These are phyloP conservation scores for Syrrhaptes paradoxus DNA, from an alignment of 2,113 vertebrate genomes.

Conservation along the genomic window DNA sequence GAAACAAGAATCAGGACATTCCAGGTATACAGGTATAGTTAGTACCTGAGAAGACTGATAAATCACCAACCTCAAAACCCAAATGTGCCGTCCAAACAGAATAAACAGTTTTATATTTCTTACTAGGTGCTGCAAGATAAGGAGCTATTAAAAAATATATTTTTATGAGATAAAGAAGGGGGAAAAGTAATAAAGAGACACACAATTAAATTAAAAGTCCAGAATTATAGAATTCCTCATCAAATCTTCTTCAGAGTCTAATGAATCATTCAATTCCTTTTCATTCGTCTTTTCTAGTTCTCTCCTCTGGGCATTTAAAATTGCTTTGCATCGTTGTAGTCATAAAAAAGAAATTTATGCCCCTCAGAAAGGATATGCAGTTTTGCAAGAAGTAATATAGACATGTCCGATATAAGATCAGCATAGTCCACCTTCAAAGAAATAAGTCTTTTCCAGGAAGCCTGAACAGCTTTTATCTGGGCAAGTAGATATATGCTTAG, in stretches of 20 bases:
- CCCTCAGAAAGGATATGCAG: conserved; percentile 51
- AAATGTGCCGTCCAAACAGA: conserved; percentile 39
- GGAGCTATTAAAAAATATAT: conserved; percentile 21
- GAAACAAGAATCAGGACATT: conserved; percentile 2
- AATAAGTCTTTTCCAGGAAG: conserved; percentile 53
- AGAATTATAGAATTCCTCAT: conserved; percentile 65
- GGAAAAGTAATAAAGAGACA: conserved; percentile 11
- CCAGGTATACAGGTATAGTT: not conserved
- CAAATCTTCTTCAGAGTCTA: conserved; percentile 47
- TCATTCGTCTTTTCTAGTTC: conserved; percentile 55
- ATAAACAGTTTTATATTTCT: conserved; percentile 58
- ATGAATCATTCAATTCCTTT: conserved; percentile 71
- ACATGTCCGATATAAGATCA: conserved; percentile 65
- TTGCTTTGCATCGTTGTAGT: conserved; percentile 53
- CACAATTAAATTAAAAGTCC: conserved; percentile 57
- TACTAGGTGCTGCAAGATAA: conserved; percentile 7
- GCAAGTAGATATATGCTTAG: not conserved
- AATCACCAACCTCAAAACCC: conserved; percentile 37
- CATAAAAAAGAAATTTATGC: conserved; percentile 69
- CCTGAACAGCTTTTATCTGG: not conserved
- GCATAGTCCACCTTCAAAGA: conserved; percentile 51
- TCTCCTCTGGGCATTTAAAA: conserved; percentile 70
- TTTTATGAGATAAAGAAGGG: conserved; percentile 37
- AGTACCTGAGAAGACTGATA: conserved; percentile 14
- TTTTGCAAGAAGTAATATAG: conserved; percentile 70